A percentile compares a stretch with the other conserved stretches of the same genome.
These are phyloP conservation scores for Centruroides vittatus DNA, from an alignment of 1,140 invertebrate genomes.

Conservation along the genomic window DNA sequence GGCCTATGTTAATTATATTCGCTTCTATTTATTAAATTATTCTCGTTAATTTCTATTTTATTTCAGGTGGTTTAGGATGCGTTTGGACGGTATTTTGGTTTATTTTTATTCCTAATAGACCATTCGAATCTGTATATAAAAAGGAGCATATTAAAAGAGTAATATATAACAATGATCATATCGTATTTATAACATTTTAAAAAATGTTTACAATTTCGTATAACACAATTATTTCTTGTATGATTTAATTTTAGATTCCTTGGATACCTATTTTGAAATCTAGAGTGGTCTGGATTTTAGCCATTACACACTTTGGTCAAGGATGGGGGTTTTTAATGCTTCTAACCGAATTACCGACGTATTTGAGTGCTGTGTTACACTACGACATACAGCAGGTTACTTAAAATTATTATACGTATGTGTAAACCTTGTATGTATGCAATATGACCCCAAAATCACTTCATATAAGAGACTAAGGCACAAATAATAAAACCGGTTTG, in stretches of 20 bases:
- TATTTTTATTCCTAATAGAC: too few relatives aligned
- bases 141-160: too few relatives aligned
- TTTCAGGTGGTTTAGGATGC: too few relatives aligned
- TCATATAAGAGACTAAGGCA: neutral
- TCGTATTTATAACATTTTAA: too few relatives aligned
- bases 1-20: too few relatives aligned
- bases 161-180: too few relatives aligned
- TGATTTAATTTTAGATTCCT: slow-evolving; percentile 30
- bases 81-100: too few relatives aligned
- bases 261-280: slow-evolving; percentile 66
- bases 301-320: slow-evolving; percentile 71
- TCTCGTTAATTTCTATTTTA: neutral
- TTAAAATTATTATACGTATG: slow-evolving; percentile 1
- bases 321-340: slow-evolving; percentile 91
- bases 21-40: too few relatives aligned
- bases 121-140: too few relatives aligned
- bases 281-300: slow-evolving; percentile 75
- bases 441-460: neutral
- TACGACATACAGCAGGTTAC: slow-evolving; percentile 69
- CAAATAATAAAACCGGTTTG: neutral
- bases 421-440: neutral
- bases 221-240: too few relatives aligned
- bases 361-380: slow-evolving; percentile 74
- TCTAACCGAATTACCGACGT: slow-evolving; percentile 80
- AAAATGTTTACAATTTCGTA: too few relatives aligned